Conservation (phyloP, 2,797 vertebrate species). For the Orestias chungarensis region DNA sequence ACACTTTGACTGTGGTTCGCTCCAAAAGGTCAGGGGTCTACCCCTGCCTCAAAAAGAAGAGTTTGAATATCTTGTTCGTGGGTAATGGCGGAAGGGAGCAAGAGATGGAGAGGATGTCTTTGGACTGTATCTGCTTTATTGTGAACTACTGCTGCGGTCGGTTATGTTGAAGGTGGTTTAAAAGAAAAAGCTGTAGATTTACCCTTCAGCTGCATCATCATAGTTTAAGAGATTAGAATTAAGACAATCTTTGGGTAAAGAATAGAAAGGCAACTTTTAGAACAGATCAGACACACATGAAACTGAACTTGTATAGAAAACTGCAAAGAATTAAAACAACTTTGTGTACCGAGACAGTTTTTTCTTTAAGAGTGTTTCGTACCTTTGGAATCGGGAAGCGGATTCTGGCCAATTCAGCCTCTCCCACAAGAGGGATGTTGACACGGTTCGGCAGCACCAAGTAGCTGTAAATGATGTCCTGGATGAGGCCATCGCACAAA, state of each 20-base stretch:
- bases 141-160: too few relatives aligned
- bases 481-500: slow-evolving; percentile 89
- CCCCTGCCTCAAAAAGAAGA: not conserved
- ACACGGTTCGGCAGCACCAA: slow-evolving; percentile 94
- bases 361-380: not conserved
- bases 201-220: not conserved
- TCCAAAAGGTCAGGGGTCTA: not conserved
- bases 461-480: slow-evolving; percentile 91
- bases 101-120: too few relatives aligned
- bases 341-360: not conserved
- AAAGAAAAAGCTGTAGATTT: not conserved
- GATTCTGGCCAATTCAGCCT: slow-evolving; percentile 84
- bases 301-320: too few relatives aligned
- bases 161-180: too few relatives aligned
- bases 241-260: too few relatives aligned
- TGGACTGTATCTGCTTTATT: too few relatives aligned
- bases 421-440: slow-evolving; percentile 90
- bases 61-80: not conserved
- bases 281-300: not conserved
- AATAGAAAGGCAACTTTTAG: not conserved
- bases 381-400: slow-evolving; percentile 95
- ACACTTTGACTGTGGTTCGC: not conserved
- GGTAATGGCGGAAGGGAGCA: too few relatives aligned
- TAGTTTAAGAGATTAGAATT: too few relatives aligned
- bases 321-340: too few relatives aligned